phyloP scores from a whole-genome alignment of 2,113 vertebrate genomes.

The Strix aluco region DNA sequence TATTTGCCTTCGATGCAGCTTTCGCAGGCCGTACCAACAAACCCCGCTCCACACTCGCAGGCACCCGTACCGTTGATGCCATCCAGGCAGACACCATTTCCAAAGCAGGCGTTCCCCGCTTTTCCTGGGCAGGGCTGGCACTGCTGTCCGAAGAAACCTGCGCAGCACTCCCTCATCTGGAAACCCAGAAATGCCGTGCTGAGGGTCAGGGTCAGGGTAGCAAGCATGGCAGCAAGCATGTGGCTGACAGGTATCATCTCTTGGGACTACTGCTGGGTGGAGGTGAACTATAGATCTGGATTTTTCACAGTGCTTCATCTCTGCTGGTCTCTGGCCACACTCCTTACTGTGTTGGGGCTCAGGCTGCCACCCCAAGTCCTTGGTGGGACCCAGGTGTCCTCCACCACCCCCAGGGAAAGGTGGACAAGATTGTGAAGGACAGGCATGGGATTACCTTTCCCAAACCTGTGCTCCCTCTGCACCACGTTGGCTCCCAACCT shows the following conservation, averaged over 20 bases:
- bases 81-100: conserved; percentile 85
- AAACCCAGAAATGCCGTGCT: neutral
- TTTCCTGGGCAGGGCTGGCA: conserved; percentile 88
- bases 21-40: conserved; percentile 87
- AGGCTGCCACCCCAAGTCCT: neutral
- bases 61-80: conserved; percentile 81
- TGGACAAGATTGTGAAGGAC: neutral
- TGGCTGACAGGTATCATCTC: fast-evolving
- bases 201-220: neutral
- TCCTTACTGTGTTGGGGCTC: neutral
- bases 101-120: conserved; percentile 74
- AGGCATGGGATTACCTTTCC: neutral
- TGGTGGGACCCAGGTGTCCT: neutral
- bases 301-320: neutral
- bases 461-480: neutral
- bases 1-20: conserved; percentile 80
- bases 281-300: neutral
- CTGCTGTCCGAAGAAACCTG: conserved; percentile 84
- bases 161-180: conserved; percentile 84
- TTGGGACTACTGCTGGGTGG: neutral
- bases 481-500: neutral
- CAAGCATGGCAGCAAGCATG: neutral
- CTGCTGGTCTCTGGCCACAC: neutral
- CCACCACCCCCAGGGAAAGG: neutral
- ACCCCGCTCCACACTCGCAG: conserved; percentile 80